A percentile compares a stretch with the other conserved stretches of the same genome.
Evolutionary conservation across 1,140 invertebrate genomes (phyloP).

Genomic region (Galendromus occidentalis): DNA sequence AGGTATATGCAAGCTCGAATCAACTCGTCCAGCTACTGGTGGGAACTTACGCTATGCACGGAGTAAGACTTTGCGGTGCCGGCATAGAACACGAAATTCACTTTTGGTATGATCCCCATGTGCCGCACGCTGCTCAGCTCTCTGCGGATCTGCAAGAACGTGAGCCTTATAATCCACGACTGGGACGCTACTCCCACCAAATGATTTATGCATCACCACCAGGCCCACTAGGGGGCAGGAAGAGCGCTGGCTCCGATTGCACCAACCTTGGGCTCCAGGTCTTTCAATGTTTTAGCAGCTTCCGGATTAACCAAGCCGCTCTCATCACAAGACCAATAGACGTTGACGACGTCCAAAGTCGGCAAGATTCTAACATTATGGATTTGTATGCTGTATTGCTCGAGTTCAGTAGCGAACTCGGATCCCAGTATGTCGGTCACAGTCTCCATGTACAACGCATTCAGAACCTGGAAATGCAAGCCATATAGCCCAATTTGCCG

Average conservation of each 20-base stretch:
- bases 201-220: not conserved
- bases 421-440: not conserved
- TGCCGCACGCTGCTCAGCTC: not conserved
- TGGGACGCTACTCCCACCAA: not conserved
- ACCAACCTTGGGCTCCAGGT: not conserved
- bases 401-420: not conserved
- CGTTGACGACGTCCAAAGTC: not conserved
- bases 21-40: too few relatives aligned
- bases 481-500: too few relatives aligned
- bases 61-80: not conserved
- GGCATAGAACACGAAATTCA: not conserved
- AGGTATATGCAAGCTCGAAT: too few relatives aligned
- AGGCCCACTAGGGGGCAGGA: not conserved
- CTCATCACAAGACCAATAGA: not conserved
- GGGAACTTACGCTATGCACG: not conserved
- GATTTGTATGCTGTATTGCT: not conserved
- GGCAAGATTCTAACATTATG: not conserved
- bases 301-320: not conserved
- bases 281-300: not conserved
- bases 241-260: not conserved
- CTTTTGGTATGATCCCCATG: not conserved
- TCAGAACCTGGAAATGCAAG: conserved; percentile 1
- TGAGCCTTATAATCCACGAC: not conserved
- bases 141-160: not conserved
- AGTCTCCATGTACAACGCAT: conserved; percentile 3